Conservation (phyloP, 2,888 invertebrate genomes). For the Chydorus sphaericus region DNA sequence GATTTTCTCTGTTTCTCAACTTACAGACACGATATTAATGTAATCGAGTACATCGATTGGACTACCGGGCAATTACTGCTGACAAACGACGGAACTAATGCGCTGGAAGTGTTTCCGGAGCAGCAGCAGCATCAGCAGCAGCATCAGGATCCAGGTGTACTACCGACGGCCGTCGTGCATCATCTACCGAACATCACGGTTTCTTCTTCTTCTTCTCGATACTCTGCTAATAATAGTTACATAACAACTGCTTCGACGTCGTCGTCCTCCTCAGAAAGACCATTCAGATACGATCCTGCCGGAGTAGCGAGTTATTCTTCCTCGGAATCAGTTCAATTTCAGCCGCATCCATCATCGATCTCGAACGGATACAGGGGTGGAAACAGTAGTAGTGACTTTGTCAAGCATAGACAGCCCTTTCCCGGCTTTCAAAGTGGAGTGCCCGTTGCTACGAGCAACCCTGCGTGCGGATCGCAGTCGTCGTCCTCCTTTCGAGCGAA, state of each 20-base stretch:
- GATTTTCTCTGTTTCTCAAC: too few relatives aligned
- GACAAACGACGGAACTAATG: background rate
- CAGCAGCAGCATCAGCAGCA: background rate
- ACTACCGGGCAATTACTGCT: background rate
- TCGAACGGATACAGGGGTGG: too few relatives aligned
- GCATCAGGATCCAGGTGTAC: background rate
- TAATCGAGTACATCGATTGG: constrained; percentile 2
- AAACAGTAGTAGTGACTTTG: too few relatives aligned
- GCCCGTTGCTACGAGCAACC: background rate
- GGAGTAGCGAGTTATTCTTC: too few relatives aligned
- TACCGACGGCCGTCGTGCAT: background rate
- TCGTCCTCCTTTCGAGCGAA: background rate
- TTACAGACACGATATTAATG: background rate
- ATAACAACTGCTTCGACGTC: background rate
- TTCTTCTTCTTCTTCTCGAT: too few relatives aligned
- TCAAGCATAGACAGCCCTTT: background rate
- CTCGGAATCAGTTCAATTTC: too few relatives aligned
- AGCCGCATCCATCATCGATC: too few relatives aligned
- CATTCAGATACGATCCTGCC: too few relatives aligned
- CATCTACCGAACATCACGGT: background rate
- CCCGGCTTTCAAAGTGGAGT: background rate
- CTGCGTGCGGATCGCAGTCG: background rate
- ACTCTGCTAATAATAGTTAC: too few relatives aligned
- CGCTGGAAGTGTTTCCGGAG: background rate
- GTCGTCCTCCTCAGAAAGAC: too few relatives aligned